phyloP scores from a whole-genome alignment of 2,797 vertebrate genomes.

The Schizopygopsis pylzovi region DNA sequence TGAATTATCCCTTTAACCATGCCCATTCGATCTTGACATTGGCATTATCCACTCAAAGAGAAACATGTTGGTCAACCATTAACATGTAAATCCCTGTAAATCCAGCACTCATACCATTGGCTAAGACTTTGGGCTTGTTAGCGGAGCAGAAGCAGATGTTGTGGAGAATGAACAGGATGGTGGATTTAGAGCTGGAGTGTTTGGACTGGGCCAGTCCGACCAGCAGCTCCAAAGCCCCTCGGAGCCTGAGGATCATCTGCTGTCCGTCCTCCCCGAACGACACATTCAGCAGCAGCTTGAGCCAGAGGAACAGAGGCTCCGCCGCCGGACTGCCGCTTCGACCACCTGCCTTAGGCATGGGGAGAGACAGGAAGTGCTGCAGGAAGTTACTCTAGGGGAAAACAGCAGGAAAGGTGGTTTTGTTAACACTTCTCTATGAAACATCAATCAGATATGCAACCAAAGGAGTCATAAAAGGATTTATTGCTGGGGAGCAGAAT shows the following conservation, averaged over 20 bases:
- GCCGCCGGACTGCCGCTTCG: slow-evolving; percentile 58
- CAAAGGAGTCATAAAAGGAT: neutral
- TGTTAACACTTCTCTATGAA: neutral
- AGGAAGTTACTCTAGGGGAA: slow-evolving; percentile 90
- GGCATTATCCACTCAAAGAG: neutral
- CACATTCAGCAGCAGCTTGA: slow-evolving; percentile 87
- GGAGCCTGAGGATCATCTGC: slow-evolving; percentile 87
- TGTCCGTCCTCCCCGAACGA: slow-evolving; percentile 91
- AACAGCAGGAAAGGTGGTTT: neutral
- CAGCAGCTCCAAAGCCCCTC: slow-evolving; percentile 87
- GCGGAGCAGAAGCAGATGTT: slow-evolving; percentile 91
- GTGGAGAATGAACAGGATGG: slow-evolving; percentile 87
- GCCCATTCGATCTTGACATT: neutral
- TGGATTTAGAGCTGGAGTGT: slow-evolving; percentile 67
- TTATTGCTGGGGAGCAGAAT: neutral
- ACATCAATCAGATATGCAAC: neutral
- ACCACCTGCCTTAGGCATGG: slow-evolving; percentile 80
- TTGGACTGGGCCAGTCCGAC: slow-evolving; percentile 83
- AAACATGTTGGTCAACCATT: neutral
- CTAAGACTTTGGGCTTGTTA: slow-evolving; percentile 88
- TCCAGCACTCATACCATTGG: slow-evolving; percentile 80
- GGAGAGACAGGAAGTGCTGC: slow-evolving; percentile 86
- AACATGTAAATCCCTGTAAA: neutral
- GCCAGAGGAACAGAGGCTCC: slow-evolving; percentile 80
- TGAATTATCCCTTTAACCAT: neutral